Conservation (phyloP, 2,797 vertebrate genomes). For the Onychomys leucogaster region DNA sequence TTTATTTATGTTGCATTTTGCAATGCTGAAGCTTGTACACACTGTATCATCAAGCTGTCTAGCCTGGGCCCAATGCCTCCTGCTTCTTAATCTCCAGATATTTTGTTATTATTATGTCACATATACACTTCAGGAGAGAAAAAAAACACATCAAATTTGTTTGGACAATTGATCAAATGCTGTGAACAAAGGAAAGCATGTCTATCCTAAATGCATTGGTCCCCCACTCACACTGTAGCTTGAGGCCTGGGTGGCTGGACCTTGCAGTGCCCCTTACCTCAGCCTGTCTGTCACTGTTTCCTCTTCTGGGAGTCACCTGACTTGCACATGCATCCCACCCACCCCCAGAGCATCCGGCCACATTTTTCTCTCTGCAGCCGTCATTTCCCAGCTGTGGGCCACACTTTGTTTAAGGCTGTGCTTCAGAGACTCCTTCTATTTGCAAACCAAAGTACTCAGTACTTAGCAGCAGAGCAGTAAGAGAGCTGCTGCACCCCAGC, state of each 20-base stretch:
- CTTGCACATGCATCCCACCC: not conserved
- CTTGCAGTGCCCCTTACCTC: not conserved
- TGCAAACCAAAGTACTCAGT: conserved; percentile 76
- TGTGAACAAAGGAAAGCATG: not conserved
- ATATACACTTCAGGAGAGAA: not conserved
- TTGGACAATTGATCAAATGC: conserved; percentile 32
- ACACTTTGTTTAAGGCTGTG: conserved; percentile 69
- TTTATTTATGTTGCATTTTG: not conserved
- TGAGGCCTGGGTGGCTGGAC: not conserved
- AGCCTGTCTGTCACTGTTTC: not conserved
- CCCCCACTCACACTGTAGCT: not conserved
- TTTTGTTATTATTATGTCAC: not conserved
- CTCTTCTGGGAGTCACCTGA: not conserved
- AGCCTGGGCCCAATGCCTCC: not conserved
- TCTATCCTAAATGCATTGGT: not conserved
- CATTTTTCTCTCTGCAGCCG: conserved; percentile 57
- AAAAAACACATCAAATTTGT: not conserved
- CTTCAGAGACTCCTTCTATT: conserved; percentile 67
- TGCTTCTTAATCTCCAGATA: conserved; percentile 25
- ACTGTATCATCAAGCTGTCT: not conserved
- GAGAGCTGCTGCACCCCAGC: not conserved
- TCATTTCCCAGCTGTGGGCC: conserved; percentile 44
- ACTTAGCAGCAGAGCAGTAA: not conserved
- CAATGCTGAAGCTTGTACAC: not conserved
- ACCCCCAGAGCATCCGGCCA: conserved; percentile 50